Evolutionary conservation across 2,113 vertebrate species (phyloP).

Genomic region (Mirounga angustirostris): DNA sequence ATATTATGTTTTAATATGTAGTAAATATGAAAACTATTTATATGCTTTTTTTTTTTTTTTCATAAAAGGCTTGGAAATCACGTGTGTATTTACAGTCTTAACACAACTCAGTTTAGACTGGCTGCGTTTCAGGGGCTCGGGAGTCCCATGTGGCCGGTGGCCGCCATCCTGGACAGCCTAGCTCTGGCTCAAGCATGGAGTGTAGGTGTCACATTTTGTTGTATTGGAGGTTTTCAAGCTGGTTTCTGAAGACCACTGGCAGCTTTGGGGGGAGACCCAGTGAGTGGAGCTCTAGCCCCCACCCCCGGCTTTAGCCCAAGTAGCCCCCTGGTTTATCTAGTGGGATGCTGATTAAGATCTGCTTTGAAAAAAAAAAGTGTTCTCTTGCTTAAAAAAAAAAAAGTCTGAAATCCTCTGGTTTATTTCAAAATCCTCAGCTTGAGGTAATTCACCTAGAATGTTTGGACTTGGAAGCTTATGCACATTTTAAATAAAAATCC

Average conservation of each 20-base stretch:
- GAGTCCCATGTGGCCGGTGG: background rate
- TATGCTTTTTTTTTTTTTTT: background rate
- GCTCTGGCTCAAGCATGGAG: too few species aligned
- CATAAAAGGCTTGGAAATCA: background rate
- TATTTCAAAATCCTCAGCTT: conserved; percentile 32
- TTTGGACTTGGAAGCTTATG: background rate
- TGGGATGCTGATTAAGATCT: background rate
- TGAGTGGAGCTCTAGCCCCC: too few species aligned
- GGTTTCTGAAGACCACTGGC: background rate
- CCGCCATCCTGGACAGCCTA: fast-evolving
- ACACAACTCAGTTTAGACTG: background rate
- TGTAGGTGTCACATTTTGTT: fast-evolving
- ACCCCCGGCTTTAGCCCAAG: background rate
- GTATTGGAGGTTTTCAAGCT: background rate
- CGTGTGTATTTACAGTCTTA: background rate
- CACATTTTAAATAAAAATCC: conserved; percentile 25
- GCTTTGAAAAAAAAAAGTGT: background rate
- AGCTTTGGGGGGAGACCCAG: background rate
- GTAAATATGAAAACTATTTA: background rate
- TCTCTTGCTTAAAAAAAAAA: background rate
- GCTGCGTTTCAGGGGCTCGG: background rate
- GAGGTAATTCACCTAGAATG: conserved; percentile 56
- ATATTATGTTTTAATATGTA: background rate
- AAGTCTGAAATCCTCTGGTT: conserved; percentile 43
- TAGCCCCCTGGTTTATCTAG: background rate